Percentiles rank a stretch among this genome's conserved stretches.
phyloP scores from a whole-genome alignment of 2,113 vertebrate species.

The Mus musculus region GRCm39 chr3:132251501-132252000 shows the following conservation, averaged over 20 bases:
- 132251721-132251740: neutral
- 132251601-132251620: neutral
- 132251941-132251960: neutral
- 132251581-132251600: neutral
- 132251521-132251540: neutral
- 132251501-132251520: neutral
- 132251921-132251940: neutral
- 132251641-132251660: neutral
- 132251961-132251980: neutral
- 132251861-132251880: neutral
- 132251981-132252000: conserved; percentile 6
- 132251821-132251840: neutral
- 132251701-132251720: neutral
- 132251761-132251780: neutral
- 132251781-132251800: neutral
- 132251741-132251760: too few species aligned
- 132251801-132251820: neutral
- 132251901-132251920: neutral
- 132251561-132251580: neutral
- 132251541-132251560: neutral
- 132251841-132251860: neutral
- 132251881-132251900: too few species aligned
- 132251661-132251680: neutral
- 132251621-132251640: neutral
- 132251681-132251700: neutral